Conservation (phyloP, 2,113 vertebrate genomes). For the Morphnarchus princeps region DNA sequence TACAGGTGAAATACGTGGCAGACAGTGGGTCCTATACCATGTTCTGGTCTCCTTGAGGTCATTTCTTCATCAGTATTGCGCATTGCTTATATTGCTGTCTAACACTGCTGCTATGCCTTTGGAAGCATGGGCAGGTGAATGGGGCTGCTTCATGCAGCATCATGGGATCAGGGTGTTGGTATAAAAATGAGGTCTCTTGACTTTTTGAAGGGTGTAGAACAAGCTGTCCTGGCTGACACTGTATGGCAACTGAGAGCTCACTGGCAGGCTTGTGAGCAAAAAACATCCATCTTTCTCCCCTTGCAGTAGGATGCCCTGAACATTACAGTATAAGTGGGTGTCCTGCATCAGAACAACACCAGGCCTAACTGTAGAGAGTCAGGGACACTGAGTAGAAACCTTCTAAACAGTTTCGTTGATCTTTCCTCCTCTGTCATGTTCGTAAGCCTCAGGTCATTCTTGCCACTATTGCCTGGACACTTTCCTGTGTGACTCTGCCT, state of each 20-base stretch:
- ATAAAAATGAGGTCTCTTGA: not conserved
- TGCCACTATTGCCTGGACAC: not conserved
- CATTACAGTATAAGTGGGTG: not conserved
- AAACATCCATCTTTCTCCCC: fast-evolving
- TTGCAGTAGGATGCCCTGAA: not conserved
- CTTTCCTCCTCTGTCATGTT: not conserved
- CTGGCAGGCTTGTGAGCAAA: not conserved
- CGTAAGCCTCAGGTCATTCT: not conserved
- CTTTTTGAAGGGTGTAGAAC: not conserved
- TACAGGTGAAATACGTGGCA: not conserved
- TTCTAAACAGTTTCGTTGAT: not conserved
- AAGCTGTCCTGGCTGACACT: not conserved
- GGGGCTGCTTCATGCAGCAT: not conserved
- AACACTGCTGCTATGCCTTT: fast-evolving
- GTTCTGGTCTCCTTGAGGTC: not conserved
- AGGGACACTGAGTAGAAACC: not conserved
- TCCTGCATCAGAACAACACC: not conserved
- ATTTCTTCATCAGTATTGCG: not conserved
- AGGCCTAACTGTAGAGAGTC: not conserved
- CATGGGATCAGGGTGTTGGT: not conserved
- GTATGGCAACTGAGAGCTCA: not conserved
- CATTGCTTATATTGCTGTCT: not conserved
- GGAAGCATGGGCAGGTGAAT: fast-evolving
- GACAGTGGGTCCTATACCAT: not conserved
- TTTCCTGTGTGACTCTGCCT: not conserved